Conservation (phyloP, 2,888 invertebrate species). For the Ochlodes sylvanus region DNA sequence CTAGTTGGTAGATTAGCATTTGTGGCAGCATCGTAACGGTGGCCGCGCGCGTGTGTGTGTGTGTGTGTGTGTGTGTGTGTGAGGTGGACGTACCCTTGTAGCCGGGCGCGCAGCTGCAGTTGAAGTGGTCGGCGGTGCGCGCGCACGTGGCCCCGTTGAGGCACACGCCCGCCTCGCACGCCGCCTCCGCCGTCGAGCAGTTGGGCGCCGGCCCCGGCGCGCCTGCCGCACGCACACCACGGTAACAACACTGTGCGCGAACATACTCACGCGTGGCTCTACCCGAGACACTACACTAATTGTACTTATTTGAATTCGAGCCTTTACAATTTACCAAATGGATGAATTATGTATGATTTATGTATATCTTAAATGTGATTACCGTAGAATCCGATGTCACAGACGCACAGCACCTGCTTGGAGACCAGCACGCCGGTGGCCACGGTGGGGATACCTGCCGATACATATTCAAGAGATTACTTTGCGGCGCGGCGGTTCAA, state of each 20-base stretch:
- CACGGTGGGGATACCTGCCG: slow-evolving; percentile 58
- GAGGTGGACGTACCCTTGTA: slow-evolving; percentile 86
- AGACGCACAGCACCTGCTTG: slow-evolving; percentile 84
- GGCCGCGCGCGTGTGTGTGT: no score
- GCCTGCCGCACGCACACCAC: slow-evolving; percentile 53
- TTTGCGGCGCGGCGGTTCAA: no score
- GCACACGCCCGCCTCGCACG: slow-evolving; percentile 90
- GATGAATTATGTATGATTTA: neutral
- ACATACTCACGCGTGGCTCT: neutral
- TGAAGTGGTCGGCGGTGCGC: slow-evolving; percentile 81
- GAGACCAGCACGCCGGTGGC: slow-evolving; percentile 59
- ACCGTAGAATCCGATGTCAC: slow-evolving; percentile 87
- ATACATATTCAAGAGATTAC: no score
- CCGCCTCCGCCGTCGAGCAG: slow-evolving; percentile 67
- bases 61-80: no score
- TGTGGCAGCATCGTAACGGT: neutral
- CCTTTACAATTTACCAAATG: neutral
- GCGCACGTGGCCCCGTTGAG: slow-evolving; percentile 90
- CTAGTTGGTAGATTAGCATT: no score
- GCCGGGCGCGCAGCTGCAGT: slow-evolving; percentile 89
- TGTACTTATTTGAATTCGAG: neutral
- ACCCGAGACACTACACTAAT: neutral
- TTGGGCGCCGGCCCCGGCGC: slow-evolving; percentile 67
- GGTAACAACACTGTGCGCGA: neutral
- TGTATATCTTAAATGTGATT: slow-evolving; percentile 37